phyloP scores from a whole-genome alignment of 2,113 vertebrate genomes.

The Gobius niger region DNA sequence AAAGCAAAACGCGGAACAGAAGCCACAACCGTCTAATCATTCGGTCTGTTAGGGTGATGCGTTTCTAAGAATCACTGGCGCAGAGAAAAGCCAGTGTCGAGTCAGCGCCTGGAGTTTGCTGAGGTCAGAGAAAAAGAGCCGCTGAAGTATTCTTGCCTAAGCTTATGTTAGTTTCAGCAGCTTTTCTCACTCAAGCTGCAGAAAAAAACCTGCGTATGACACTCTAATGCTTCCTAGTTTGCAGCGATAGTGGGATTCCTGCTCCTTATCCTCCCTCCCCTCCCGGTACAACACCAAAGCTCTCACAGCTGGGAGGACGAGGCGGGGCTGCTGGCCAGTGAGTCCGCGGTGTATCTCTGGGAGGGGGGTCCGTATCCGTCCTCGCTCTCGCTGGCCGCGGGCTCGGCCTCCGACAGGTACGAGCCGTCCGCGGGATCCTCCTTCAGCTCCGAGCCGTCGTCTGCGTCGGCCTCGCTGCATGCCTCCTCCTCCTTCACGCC shows the following conservation, averaged over 20 bases:
- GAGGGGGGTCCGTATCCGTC: slow-evolving; percentile 96
- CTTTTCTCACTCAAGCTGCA: slow-evolving; percentile 2
- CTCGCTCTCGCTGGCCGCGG: slow-evolving; percentile 95
- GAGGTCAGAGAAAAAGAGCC: slow-evolving; percentile 19
- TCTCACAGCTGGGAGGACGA: slow-evolving; percentile 98
- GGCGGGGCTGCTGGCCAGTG: slow-evolving; percentile 97
- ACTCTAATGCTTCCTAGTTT: background rate
- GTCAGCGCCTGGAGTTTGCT: slow-evolving; percentile 31
- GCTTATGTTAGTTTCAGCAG: slow-evolving; percentile 14
- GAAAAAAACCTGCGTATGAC: background rate
- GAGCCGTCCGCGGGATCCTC: slow-evolving; percentile 92
- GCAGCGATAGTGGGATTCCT: no score
- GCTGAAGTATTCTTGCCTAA: slow-evolving; percentile 10
- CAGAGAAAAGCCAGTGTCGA: slow-evolving; percentile 2
- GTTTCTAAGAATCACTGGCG: background rate
- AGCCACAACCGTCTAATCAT: no score
- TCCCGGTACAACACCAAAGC: background rate
- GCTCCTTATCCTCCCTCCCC: no score
- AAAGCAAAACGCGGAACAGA: no score
- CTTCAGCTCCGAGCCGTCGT: slow-evolving; percentile 92
- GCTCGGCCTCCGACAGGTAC: slow-evolving; percentile 95
- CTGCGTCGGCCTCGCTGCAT: slow-evolving; percentile 87
- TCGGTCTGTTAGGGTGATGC: no score
- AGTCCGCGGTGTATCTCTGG: slow-evolving; percentile 93
- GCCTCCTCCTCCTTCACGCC: slow-evolving; percentile 94